Base-by-base conservation (phyloP, 2,797 vertebrate species). In the Acanthurus lineatus region DNA sequence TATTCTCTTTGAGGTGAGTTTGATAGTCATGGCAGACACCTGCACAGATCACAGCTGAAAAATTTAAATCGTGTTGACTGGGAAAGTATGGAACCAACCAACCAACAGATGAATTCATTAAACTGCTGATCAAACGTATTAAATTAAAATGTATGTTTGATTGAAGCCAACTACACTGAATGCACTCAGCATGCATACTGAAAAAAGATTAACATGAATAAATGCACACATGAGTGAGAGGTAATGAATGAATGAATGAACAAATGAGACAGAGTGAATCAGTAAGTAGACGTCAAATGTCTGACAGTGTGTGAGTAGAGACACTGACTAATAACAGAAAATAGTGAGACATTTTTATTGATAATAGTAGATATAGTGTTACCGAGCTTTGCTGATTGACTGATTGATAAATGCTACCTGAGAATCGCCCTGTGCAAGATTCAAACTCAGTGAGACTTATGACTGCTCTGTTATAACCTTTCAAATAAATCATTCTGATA, bases 31-130 rank as follows among this genome's bases (percentile, higher is more conserved):
- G 42, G 54, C 75, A 78, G 86, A 91, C 83, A 86, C 91, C 89
- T 91, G 82, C 88, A 77, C 88, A 72, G 81, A 91, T 90, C 86
- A 86, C 82, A 81, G 79, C 86, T 86, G 75, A 86, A 87, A 88
- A 62, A 78, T 86, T 80, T 19, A 86, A 83, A 83, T 73, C 0
- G 2, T n/a, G 73, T 42, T 35, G 72, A 81, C 69, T 38, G 62
- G 48, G 45, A 68, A 81, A 76, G 76, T 66, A 71, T 56, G 80
- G 82, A 82, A 58, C 12, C 53, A 35, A 6, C 61, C 9, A 44
- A 52, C 7, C 19, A 77, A 79, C 74, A 76, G 75, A 83, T 79
- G 88, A 91, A 90, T 86, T 67, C 72, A 89, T 90, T 86, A 86
- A 90, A 86, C 11, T 59, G 58, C 73, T 85, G 88, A 92, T 90